Evolutionary conservation across 1,140 invertebrate genomes (phyloP), one percentile per base, ranked within the genome.

Genomic region (Drosophila funebris): DNA sequence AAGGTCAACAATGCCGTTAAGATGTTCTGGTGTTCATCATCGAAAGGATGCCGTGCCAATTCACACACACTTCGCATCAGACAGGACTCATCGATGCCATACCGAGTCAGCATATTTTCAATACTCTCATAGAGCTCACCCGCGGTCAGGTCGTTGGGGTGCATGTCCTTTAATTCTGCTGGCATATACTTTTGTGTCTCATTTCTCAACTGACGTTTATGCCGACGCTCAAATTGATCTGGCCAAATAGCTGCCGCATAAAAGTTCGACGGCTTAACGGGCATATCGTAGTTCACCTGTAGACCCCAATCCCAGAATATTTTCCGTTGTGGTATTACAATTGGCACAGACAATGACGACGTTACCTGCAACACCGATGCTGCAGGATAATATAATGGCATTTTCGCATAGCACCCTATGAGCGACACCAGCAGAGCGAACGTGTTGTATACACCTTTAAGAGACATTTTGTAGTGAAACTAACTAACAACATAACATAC

Each of bases 261-360:
- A 37, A 91, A 91, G 6, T 68, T 62, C 0, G 73, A 36, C 0
- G 72, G 69, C n/a, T 67, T 57, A 31, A 5, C 41, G 1, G 90
- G 89, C 22, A 90, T 5, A 36, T 64, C 61, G 27, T 91, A 91
- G 62, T 90, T 90, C 53, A 85, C 75, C 52, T 90, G 89, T 0
- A 91, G 33, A 11, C 84, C 89, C 80, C 81, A 87, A 50, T 91
- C 85, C 66, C 74, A 87, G 20, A 81, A 90, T 33, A 87, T n/a
- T 31, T 77, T 83, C 0, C 70, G 76, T 16, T 57, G 44, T 0
- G 73, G 77, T 50, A 89, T 54, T 6, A 78, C 81, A 8, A 90
- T 46, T 0, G 87, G 87, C 4, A 80, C 87, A 0, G 87, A 90
- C 0, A 90, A 44, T 1, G 82, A 57, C 0, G 79, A 57, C 2